Evolutionary conservation across 2,797 vertebrate genomes (phyloP).

Genomic region (Propithecus deckenii): DNA sequence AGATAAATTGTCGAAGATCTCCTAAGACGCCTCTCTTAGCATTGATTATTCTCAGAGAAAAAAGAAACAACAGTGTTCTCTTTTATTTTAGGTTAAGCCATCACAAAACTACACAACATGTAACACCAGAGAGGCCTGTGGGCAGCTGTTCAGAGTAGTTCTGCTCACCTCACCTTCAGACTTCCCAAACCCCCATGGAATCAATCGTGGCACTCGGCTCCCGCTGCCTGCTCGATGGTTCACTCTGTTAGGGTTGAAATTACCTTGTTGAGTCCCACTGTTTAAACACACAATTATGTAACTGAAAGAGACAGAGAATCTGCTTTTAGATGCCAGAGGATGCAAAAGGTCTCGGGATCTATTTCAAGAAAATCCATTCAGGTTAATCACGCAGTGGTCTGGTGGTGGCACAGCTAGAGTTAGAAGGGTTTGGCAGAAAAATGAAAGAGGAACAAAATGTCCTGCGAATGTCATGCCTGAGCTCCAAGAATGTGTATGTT

Average conservation of each 20-base stretch:
- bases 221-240: neutral
- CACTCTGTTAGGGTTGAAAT: neutral
- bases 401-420: neutral
- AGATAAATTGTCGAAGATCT: neutral
- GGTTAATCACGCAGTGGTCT: neutral
- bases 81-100: conserved; percentile 10
- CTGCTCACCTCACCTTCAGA: neutral
- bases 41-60: neutral
- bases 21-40: neutral
- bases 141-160: neutral
- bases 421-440: neutral
- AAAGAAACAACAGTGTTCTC: neutral
- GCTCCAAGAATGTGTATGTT: neutral
- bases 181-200: neutral
- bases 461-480: neutral
- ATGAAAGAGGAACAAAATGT: neutral
- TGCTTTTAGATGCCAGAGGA: neutral
- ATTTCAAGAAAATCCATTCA: conserved; percentile 46
- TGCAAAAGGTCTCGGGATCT: neutral
- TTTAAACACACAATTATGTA: conserved; percentile 41
- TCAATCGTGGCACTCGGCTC: neutral
- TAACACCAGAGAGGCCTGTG: neutral
- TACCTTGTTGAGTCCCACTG: neutral
- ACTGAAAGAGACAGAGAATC: neutral
- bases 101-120: neutral